A percentile compares a stretch with the other conserved stretches of the same genome.
Evolutionary conservation across 2,797 vertebrate species (phyloP).

Genomic region (Staurois parvus): DNA sequence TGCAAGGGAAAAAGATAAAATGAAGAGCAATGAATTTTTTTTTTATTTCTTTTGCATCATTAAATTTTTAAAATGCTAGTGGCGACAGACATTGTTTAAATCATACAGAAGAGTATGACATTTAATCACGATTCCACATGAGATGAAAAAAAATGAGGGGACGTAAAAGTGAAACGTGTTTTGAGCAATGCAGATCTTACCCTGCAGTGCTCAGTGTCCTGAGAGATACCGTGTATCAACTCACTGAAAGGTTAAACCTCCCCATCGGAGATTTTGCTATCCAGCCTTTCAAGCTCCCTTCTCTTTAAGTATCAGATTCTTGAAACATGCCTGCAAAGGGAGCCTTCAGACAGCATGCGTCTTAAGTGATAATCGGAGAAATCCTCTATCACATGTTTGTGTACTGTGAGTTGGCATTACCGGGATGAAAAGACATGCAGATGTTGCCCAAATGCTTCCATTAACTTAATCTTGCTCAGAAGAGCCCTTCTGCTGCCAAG

Average conservation of each 20-base stretch:
- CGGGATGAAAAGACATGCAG: conserved; percentile 70
- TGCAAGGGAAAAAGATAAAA: background rate
- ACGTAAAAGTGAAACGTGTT: conserved; percentile 1
- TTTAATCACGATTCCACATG: conserved; percentile 28
- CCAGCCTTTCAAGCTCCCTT: conserved; percentile 45
- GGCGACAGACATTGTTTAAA: background rate
- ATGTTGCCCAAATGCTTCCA: conserved; percentile 75
- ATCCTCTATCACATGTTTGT: conserved; percentile 72
- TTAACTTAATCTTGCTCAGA: conserved; percentile 76
- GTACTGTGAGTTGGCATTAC: conserved; percentile 72
- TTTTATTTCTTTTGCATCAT: background rate
- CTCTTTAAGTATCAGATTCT: conserved; percentile 52
- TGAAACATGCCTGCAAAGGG: conserved; percentile 57
- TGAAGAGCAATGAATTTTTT: background rate
- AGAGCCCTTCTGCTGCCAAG: conserved; percentile 75
- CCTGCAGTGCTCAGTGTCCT: conserved; percentile 28
- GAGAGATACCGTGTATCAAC: conserved; percentile 35
- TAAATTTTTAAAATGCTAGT: background rate
- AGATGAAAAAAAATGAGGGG: background rate
- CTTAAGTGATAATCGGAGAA: conserved; percentile 74
- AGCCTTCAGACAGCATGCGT: conserved; percentile 70
- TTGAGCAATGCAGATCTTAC: conserved; percentile 24
- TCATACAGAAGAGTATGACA: conserved; percentile 34
- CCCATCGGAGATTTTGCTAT: conserved; percentile 37
- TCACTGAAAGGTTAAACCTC: conserved; percentile 55